Evolutionary conservation across 2,888 invertebrate genomes (phyloP), one percentile per base, ranked within the genome.

Genomic region (Latrodectus elegans): DNA sequence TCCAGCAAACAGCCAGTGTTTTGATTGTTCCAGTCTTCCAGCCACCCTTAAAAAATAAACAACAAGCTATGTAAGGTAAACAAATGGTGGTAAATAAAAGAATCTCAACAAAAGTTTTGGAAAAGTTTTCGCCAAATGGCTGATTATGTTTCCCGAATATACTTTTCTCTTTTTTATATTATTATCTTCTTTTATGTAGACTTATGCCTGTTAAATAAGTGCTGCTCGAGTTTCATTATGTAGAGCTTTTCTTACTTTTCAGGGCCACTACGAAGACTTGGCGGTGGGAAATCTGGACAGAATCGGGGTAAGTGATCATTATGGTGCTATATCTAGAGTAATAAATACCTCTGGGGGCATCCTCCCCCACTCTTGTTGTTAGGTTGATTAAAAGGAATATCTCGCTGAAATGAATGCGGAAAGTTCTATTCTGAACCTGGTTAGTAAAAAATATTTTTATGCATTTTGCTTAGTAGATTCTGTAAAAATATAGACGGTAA

Each of bases 231-330:
- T 60, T 60, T 60, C 14, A 6, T 60, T 12, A 11, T 11, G 17
- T 68, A 6, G 68, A 52, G 22, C 12, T 4, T 73, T n/a, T 51
- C n/a, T 52, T 71, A 53, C 73, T 12, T 73, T 52, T 12, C 81
- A 86, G 86, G 86, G 86, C 60, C 86, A 86, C 81, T 86, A 86
- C 49, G 86, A 86, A 22, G 86, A 86, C 51, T 17, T 76, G 15
- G 76, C 86, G 65, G 81, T 76, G 38, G 84, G 65, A 22, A 77
- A 64, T 51, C 81, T 86, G 86, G 86, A 86, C 65, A 74, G 86
- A 49, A 68, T 85, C 1, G 81, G 81, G 86, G 86, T 86, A 86
- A 81, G 86, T 75, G 55, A 65, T 81, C 68, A 81, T 81, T 86
- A 86, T 71, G 17, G 38, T 38, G 38, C 38, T 38, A 38, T 38